Evolutionary conservation across 2,797 vertebrate species (phyloP).

Genomic region (Scolopax rusticola): DNA sequence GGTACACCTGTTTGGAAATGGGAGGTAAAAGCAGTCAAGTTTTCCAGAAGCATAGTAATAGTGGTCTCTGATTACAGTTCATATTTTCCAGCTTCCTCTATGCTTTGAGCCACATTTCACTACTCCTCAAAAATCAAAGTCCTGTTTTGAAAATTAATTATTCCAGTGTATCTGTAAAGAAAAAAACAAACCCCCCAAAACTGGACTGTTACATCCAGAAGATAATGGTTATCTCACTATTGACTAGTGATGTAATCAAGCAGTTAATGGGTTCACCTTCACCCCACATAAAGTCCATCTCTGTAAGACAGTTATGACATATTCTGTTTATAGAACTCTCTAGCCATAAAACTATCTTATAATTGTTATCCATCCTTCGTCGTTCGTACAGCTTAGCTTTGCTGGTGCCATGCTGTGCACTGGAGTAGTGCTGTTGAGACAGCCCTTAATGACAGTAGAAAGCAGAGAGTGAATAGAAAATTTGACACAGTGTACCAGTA

Average conservation of each 20-base stretch:
- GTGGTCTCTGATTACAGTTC: not conserved
- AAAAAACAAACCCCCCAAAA: not conserved
- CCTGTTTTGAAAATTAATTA: not conserved
- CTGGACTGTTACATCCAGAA: not conserved
- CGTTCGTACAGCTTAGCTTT: conserved; percentile 45
- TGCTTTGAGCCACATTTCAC: not conserved
- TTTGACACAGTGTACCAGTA: not conserved
- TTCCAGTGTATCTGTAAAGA: not conserved
- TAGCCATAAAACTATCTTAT: conserved; percentile 50
- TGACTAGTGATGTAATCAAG: conserved; percentile 49
- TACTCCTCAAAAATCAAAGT: conserved; percentile 24
- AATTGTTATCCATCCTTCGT: conserved; percentile 30
- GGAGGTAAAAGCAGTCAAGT: conserved; percentile 15
- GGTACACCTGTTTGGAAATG: conserved; percentile 56
- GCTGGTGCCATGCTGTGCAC: conserved; percentile 27
- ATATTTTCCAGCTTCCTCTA: no score
- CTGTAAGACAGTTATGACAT: conserved; percentile 39
- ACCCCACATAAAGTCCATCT: conserved; percentile 49
- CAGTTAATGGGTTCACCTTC: conserved; percentile 35
- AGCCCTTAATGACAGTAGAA: conserved; percentile 25
- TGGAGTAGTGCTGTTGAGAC: conserved; percentile 39
- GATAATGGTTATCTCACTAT: conserved; percentile 54
- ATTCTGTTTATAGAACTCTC: conserved; percentile 68
- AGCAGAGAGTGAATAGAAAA: conserved; percentile 8
- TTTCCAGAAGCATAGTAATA: not conserved